Conservation (phyloP, 2,797 vertebrate genomes). For the Leptodactylus fallax region DNA sequence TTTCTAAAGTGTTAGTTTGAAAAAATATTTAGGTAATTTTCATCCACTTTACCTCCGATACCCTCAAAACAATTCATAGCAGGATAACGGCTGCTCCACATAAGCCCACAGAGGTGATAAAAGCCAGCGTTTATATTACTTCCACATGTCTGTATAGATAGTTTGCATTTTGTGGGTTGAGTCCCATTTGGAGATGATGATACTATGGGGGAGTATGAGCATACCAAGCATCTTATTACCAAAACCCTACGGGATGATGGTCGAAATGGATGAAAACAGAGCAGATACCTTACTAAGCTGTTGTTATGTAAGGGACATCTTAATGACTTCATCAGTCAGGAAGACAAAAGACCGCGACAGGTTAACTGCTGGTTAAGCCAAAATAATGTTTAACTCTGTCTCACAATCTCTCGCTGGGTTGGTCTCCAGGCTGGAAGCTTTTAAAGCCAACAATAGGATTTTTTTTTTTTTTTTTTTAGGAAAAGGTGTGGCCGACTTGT, state of each 20-base stretch:
- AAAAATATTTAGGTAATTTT: not conserved
- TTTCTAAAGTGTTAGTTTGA: not conserved
- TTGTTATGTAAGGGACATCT: conserved; percentile 20
- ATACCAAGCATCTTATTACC: not conserved
- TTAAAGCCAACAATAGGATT: conserved; percentile 35
- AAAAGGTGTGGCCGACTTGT: conserved; percentile 15
- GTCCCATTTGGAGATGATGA: not conserved
- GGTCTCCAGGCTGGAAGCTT: conserved; percentile 15
- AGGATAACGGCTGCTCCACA: not conserved
- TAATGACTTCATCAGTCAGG: conserved; percentile 46
- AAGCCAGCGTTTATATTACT: not conserved
- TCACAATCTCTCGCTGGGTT: conserved; percentile 4
- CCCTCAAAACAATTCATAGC: not conserved
- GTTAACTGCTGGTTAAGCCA: conserved; percentile 30
- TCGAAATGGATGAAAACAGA: not conserved
- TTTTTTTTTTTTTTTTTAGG: conserved; percentile 14
- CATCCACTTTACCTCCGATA: not conserved
- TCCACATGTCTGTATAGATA: not conserved
- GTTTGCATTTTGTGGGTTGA: no score
- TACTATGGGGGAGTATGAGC: no score
- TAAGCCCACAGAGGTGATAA: not conserved
- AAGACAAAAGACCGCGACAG: conserved; percentile 6
- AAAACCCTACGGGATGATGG: not conserved
- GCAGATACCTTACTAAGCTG: not conserved
- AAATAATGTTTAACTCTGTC: conserved; percentile 33